A percentile compares a stretch with the other conserved stretches of the same genome.
These are phyloP conservation scores for Scomberomorus guttatus DNA, from an alignment of 2,797 vertebrate species.

Conservation along the genomic window DNA sequence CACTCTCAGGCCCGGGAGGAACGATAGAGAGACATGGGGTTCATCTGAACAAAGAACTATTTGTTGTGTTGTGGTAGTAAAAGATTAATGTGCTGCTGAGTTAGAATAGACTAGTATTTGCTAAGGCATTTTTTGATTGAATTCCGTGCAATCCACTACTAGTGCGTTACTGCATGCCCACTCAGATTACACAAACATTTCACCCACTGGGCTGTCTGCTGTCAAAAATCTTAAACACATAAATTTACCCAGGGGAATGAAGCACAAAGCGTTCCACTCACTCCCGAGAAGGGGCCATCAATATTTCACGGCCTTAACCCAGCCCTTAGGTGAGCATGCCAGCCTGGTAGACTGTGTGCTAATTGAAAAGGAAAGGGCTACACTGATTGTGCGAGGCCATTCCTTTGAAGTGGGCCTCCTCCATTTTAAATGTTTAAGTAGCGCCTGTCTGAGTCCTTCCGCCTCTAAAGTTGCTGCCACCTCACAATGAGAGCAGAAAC, in stretches of 20 bases:
- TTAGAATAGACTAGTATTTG: constrained; percentile 43
- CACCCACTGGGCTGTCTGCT: constrained; percentile 47
- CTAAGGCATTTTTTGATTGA: constrained; percentile 48
- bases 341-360: constrained; percentile 72
- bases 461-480: constrained; percentile 35
- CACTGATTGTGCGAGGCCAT: constrained; percentile 76
- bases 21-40: constrained; percentile 47
- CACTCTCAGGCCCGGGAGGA: constrained; percentile 41
- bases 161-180: constrained; percentile 39
- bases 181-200: constrained; percentile 63
- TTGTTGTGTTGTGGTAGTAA: constrained; percentile 59
- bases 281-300: constrained; percentile 72
- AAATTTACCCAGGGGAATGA: constrained; percentile 68
- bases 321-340: constrained; percentile 69
- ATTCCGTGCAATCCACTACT: constrained; percentile 33
- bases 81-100: constrained; percentile 62
- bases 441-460: constrained; percentile 65
- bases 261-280: constrained; percentile 59
- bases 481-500: constrained; percentile 53
- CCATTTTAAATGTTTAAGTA: constrained; percentile 81
- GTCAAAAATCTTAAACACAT: constrained; percentile 67
- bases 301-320: constrained; percentile 79
- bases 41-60: constrained; percentile 58
- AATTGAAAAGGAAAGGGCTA: constrained; percentile 82
- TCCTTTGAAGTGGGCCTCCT: constrained; percentile 80